Evolutionary conservation across 2,888 invertebrate genomes (phyloP), one percentile per base, ranked within the genome.

Genomic region (Caenorhabditis imperialis): DNA sequence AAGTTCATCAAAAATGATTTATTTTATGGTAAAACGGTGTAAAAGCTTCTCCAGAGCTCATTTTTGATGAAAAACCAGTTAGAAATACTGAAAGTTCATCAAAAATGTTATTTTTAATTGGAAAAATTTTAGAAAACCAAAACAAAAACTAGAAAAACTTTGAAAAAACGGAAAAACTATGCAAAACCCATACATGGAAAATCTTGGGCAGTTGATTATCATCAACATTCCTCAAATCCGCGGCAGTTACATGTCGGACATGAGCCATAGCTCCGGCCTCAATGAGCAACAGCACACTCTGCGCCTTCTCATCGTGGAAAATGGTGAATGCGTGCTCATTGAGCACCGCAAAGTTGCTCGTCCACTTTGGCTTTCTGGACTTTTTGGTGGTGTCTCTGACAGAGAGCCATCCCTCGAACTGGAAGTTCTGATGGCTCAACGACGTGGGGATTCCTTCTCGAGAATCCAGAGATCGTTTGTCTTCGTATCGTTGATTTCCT

Each of bases 191-290:
- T 22, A 92, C 92, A 91, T 92, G 92, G 91, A 99, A 98, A 90
- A 99, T 99, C 90, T 96, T 93, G 86, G 98, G 98, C 90, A 99
- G 96, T 91, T 98, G 96, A 92, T 95, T 95, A 90, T 96, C 94
- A 91, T 97, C 96, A 62, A 96, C 98, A 89, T 97, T 93, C 89
- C 98, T 96, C 86, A 98, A 97, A 91, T 99, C 99, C 86, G 97
- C 97, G 90, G 97, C 97, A 77, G 98, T 97, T 83, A 99, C 98
- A 75, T 95, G 94, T 81, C 98, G 93, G 84, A 98, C 98, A 91
- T 98, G 97, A 91, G 96, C 98, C 89, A 99, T 93, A 92, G 98
- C 97, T 91, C 97, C 69, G 7, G 78, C 69, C 45, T 78, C 78
- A 10, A 78, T 60, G 3, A 47, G 30, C 3, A 61, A 16, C 37